phyloP scores from a whole-genome alignment of 2,113 vertebrate species.

The Phaethornis superciliosus region DNA sequence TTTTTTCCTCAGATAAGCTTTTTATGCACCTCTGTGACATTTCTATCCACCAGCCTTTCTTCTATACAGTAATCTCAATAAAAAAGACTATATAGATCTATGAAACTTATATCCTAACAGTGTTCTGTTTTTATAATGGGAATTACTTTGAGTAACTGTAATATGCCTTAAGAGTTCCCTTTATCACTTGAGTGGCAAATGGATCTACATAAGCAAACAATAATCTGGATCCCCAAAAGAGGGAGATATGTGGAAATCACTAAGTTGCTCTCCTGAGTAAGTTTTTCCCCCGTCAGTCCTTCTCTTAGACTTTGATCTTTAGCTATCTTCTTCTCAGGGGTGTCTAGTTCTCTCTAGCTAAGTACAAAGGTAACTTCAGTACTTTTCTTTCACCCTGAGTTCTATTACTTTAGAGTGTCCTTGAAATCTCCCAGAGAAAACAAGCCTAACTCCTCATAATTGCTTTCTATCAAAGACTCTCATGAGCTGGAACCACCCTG shows the following conservation, averaged over 20 bases:
- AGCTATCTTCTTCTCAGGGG: neutral
- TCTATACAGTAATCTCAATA: neutral
- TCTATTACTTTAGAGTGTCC: neutral
- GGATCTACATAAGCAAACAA: neutral
- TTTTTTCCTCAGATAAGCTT: neutral
- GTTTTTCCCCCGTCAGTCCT: neutral
- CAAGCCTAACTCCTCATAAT: constrained; percentile 35
- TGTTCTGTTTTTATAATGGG: neutral
- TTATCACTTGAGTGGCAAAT: neutral
- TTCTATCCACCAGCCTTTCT: neutral
- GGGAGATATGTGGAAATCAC: neutral
- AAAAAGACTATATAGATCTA: neutral
- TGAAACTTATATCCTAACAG: neutral
- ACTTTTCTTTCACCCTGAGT: constrained; percentile 52
- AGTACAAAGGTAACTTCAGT: constrained; percentile 57
- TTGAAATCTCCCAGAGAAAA: constrained; percentile 42
- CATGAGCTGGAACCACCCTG: neutral
- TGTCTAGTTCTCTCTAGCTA: constrained; percentile 32
- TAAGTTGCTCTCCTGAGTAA: neutral
- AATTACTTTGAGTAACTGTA: neutral
- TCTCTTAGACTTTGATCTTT: neutral
- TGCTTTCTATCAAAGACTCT: constrained; percentile 22
- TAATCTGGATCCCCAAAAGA: neutral
- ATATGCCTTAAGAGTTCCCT: neutral
- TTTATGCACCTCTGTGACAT: neutral